phyloP scores from a whole-genome alignment of 2,888 invertebrate species.

The Heliconius ethilla region DNA sequence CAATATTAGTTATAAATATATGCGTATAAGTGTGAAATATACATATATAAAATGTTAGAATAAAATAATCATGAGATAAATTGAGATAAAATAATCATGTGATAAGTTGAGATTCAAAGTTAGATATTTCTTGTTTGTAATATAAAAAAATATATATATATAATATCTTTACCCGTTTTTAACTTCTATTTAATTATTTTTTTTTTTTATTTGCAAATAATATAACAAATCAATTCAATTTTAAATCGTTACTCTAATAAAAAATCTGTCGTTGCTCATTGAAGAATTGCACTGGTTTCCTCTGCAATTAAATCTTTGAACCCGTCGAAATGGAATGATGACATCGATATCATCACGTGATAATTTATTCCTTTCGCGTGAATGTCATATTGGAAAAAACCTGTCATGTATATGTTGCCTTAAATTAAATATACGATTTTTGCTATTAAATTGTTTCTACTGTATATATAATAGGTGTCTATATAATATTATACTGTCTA shows the following conservation, averaged over 20 bases:
- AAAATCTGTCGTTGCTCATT: neutral
- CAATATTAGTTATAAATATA: no score
- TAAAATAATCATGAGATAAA: no score
- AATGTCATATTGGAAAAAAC: neutral
- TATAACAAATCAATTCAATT: neutral
- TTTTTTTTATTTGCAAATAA: neutral
- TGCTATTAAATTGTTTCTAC: neutral
- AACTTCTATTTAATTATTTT: no score
- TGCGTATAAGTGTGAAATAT: neutral
- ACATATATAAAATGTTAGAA: no score
- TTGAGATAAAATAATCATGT: no score
- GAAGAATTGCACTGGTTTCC: conserved; percentile 14
- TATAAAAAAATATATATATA: no score
- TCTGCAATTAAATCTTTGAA: conserved; percentile 18
- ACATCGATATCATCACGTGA: conserved; percentile 1
- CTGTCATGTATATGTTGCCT: neutral
- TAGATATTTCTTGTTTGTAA: no score
- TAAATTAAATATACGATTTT: neutral
- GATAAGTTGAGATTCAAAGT: no score
- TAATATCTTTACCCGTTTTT: no score
- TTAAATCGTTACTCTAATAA: conserved; percentile 2
- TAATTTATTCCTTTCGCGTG: conserved; percentile 1
- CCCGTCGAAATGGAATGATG: conserved; percentile 10
- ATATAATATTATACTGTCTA: no score
- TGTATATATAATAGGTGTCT: no score